These are phyloP conservation scores for Addax nasomaculatus DNA, from an alignment of 2,113 vertebrate species.

Conservation along the genomic window DNA sequence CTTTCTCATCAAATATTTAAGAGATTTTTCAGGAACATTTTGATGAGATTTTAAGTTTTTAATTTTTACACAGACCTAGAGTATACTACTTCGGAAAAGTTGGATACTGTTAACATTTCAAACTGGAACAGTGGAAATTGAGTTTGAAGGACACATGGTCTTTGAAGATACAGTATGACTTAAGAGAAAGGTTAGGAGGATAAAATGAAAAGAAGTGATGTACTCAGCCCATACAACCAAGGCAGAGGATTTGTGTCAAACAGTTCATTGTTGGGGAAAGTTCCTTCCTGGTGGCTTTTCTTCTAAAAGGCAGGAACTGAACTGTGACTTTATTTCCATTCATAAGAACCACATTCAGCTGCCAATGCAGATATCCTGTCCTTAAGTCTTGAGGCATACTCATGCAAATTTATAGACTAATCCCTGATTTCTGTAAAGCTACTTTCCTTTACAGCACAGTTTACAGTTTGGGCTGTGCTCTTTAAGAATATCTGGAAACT, in stretches of 20 bases:
- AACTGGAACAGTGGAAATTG: background rate
- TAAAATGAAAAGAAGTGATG: background rate
- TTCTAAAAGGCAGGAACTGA: background rate
- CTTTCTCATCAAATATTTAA: background rate
- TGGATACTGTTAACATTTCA: background rate
- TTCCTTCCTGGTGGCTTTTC: background rate
- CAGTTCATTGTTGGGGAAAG: background rate
- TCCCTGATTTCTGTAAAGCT: background rate
- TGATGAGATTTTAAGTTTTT: background rate
- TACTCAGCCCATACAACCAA: background rate
- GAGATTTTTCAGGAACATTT: background rate
- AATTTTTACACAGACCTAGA: background rate
- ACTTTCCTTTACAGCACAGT: background rate
- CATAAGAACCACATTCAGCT: background rate
- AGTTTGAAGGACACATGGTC: background rate
- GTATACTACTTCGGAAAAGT: background rate
- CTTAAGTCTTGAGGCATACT: background rate
- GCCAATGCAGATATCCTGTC: background rate
- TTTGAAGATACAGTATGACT: background rate
- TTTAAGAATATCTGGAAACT: background rate
- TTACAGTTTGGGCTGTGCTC: background rate
- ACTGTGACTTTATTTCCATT: background rate
- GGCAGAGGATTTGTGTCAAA: background rate
- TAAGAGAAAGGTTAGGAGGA: background rate
- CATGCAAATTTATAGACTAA: background rate